These are phyloP conservation scores for Eugnorisma glareosa DNA, from an alignment of 2,888 invertebrate species.

Conservation along the genomic window DNA sequence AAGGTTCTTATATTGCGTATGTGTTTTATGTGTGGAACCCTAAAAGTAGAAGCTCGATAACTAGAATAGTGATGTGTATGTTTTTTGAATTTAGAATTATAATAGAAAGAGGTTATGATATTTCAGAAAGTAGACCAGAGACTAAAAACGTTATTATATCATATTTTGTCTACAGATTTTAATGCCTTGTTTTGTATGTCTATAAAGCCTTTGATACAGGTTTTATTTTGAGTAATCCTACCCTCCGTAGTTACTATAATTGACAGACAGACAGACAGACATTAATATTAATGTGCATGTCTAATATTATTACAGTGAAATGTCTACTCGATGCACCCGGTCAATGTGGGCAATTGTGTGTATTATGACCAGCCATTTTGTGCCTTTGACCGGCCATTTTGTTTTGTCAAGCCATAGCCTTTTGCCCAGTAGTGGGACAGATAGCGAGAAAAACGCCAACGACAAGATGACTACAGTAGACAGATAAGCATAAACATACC, in stretches of 20 bases:
- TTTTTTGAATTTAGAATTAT: conserved; percentile 47
- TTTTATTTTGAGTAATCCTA: not conserved
- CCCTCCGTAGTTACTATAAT: conserved; percentile 5
- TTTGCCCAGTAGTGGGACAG: not conserved
- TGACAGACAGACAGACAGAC: conserved; percentile 44
- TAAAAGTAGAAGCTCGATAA: conserved; percentile 41
- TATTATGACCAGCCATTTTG: conserved; percentile 26
- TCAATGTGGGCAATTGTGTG: conserved; percentile 13
- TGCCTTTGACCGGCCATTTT: conserved; percentile 2
- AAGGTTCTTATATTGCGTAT: conserved; percentile 48
- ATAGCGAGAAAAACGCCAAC: not conserved
- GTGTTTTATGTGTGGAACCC: conserved; percentile 56
- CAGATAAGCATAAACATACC: not conserved
- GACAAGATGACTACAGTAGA: not conserved
- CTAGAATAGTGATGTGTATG: conserved; percentile 38
- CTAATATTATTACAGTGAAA: conserved; percentile 74
- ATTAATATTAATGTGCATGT: conserved; percentile 80
- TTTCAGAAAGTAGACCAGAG: not conserved
- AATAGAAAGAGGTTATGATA: not conserved
- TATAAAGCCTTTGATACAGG: not conserved
- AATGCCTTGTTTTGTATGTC: too few species aligned
- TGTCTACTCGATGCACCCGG: not conserved
- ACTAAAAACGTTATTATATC: not conserved
- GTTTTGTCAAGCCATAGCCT: not conserved
- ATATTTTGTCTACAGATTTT: not conserved